phyloP scores from a whole-genome alignment of 2,113 vertebrate species.

The Nestor notabilis region DNA sequence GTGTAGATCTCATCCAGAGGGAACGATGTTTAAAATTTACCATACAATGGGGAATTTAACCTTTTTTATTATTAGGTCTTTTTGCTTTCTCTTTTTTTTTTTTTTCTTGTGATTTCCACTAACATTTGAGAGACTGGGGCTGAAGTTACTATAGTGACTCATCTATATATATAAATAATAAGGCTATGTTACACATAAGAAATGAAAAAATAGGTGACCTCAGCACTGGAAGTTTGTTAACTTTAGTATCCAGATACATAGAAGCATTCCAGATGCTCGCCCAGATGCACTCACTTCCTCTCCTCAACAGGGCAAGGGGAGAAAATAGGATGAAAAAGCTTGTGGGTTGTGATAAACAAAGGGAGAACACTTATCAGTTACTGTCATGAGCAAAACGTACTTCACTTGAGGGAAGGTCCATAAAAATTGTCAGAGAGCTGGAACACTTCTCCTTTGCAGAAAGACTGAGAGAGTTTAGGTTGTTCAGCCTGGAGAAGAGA shows the following conservation, averaged over 20 bases:
- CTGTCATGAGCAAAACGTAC: neutral
- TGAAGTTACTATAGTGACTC: neutral
- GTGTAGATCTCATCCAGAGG: neutral
- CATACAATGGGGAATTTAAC: neutral
- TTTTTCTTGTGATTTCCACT: neutral
- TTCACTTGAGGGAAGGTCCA: neutral
- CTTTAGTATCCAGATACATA: neutral
- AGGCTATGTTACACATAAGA: neutral
- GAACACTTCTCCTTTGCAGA: neutral
- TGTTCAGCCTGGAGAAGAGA: neutral
- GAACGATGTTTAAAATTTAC: slow-evolving; percentile 44
- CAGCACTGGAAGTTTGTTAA: neutral
- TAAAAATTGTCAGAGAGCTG: neutral
- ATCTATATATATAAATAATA: neutral
- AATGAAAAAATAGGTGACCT: neutral
- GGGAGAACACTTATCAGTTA: neutral
- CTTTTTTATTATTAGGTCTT: neutral
- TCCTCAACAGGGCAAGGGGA: neutral
- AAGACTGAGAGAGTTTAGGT: neutral
- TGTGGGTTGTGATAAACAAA: neutral
- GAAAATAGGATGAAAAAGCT: neutral
- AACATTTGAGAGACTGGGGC: neutral
- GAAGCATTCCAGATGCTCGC: neutral
- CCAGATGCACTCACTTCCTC: neutral
- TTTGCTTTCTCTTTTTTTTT: neutral